Evolutionary conservation across 2,888 invertebrate species (phyloP), one percentile per base, ranked within the genome.

Genomic region (Metallyticus violacea): DNA sequence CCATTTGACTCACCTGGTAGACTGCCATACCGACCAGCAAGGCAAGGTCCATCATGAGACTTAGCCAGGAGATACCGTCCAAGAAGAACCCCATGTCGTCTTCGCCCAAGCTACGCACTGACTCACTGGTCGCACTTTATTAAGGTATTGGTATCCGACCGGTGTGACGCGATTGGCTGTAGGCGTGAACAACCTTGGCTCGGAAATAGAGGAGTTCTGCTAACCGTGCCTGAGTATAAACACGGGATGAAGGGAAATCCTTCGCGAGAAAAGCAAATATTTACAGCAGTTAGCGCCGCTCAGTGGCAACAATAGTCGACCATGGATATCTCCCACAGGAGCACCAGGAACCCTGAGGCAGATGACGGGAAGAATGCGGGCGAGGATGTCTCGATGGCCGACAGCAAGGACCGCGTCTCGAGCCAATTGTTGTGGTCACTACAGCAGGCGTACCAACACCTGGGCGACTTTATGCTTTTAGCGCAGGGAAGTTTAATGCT

Each of bases 251-350:
- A 76, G 85, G 80, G 78, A 78, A 76, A 25, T n/a, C n/a, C n/a
- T n/a, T n/a, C n/a, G n/a, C n/a, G 26, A 29, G n/a, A n/a, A 76
- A 15, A 7, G 22, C 6, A 30, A 15, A 1, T 9, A 15, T 4
- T 62, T 62, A 77, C 85, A 26, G 26, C 15, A 28, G n/a, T n/a
- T n/a, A n/a, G n/a, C n/a, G 9, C 87, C 26, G 77, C 25, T 88
- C 88, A 88, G 62, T 88, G 88, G 78, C 88, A 81, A 77, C 88
- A 88, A 79, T 87, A 88, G 85, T 88, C 86, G 9, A 88, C 88
- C 88, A 88, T 88, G 25, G 88, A 88, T 5, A 86, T 88, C 86
- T 88, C 88, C 88, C 88, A 88, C 28, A 88, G 88, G 22, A 87
- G 88, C 40, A 89, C 88, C 40, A 87, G 85, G 81, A 85, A 87